Evolutionary conservation across 2,888 invertebrate genomes (phyloP).

Genomic region (Trypoxylon attenuatum): DNA sequence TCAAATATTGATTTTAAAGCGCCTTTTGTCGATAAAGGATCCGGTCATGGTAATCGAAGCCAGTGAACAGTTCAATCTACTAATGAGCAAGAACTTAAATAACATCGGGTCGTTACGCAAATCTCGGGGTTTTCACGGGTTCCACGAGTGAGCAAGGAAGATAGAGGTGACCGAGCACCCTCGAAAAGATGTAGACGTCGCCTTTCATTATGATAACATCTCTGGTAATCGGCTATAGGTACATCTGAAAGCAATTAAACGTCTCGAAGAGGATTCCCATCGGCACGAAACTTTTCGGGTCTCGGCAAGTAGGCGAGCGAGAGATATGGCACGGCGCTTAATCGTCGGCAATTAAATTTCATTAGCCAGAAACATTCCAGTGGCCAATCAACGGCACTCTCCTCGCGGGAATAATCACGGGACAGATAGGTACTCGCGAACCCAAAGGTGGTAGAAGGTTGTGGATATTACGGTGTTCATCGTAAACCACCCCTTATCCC

Average conservation of each 20-base stretch:
- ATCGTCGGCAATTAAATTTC: constrained; percentile 48
- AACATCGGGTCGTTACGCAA: constrained; percentile 13
- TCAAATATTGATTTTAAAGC: no score
- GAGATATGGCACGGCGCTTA: constrained; percentile 22
- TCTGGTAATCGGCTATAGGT: constrained; percentile 8
- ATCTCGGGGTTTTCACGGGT: background rate
- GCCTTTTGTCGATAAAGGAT: no score
- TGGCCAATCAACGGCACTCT: constrained; percentile 44
- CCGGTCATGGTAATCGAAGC: no score
- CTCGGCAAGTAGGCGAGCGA: constrained; percentile 3
- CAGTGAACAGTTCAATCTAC: constrained; percentile 2
- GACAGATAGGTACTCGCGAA: constrained; percentile 22
- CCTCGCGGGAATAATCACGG: constrained; percentile 31
- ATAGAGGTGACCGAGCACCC: background rate
- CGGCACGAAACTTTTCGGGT: constrained; percentile 21
- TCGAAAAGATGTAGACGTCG: constrained; percentile 15
- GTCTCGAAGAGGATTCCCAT: constrained; percentile 7
- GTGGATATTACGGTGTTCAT: constrained; percentile 14
- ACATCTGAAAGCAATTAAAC: constrained; percentile 34
- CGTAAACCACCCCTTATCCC: constrained; percentile 43
- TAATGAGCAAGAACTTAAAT: constrained; percentile 2
- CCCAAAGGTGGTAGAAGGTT: constrained; percentile 2
- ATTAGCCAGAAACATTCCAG: constrained; percentile 41
- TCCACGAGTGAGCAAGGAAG: background rate
- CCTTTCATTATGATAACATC: constrained; percentile 35